phyloP scores from a whole-genome alignment of 2,113 vertebrate genomes.

The Urocolius indicus region DNA sequence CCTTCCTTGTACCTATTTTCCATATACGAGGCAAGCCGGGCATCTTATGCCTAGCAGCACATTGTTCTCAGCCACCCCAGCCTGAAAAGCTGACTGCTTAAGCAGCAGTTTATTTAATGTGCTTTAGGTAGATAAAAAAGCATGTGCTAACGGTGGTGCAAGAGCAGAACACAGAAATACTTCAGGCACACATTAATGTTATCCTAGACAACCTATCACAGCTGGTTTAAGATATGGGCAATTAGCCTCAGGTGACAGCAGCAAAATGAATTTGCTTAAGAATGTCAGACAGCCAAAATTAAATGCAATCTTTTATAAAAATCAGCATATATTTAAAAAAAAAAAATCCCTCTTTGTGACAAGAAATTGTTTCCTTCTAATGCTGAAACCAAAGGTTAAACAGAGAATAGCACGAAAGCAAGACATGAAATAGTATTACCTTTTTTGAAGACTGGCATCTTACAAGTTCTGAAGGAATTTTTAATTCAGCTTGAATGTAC shows the following conservation, averaged over 20 bases:
- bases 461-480: background rate
- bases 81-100: background rate
- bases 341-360: background rate
- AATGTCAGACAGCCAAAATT: background rate
- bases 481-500: background rate
- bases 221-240: background rate
- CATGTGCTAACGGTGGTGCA: background rate
- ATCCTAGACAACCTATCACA: background rate
- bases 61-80: background rate
- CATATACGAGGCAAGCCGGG: background rate
- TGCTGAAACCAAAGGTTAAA: background rate
- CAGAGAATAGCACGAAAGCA: background rate
- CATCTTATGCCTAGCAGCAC: background rate
- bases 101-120: background rate
- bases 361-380: background rate
- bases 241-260: background rate
- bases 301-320: background rate
- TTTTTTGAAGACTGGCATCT: background rate
- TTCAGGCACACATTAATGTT: background rate
- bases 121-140: background rate
- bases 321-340: background rate
- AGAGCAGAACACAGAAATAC: background rate
- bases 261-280: background rate
- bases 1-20: background rate
- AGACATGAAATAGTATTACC: background rate